Evolutionary conservation across 2,888 invertebrate genomes (phyloP).

Genomic region (Cheilosia impressa): DNA sequence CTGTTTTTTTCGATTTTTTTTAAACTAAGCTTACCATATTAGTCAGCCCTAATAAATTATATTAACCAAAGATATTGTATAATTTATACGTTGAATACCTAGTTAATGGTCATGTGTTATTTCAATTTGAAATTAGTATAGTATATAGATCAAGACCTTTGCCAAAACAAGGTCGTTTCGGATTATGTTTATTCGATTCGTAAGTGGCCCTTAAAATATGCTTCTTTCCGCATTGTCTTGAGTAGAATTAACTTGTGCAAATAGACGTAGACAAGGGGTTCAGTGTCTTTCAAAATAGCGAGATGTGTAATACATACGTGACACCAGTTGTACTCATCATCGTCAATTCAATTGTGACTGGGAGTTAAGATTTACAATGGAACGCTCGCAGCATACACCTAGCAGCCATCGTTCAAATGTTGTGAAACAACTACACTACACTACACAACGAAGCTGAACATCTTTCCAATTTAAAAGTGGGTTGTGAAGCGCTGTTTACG

Average conservation of each 20-base stretch:
- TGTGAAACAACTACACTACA: conserved; percentile 31
- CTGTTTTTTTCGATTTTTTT: background rate
- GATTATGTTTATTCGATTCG: background rate
- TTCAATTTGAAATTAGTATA: conserved; percentile 11
- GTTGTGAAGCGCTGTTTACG: conserved; percentile 25
- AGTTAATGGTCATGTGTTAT: conserved; percentile 1
- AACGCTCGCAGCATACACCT: background rate
- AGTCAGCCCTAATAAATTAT: conserved; percentile 41
- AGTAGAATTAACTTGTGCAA: conserved; percentile 3
- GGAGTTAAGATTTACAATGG: background rate
- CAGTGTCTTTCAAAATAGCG: background rate
- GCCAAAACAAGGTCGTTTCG: conserved; percentile 10
- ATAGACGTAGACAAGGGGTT: background rate
- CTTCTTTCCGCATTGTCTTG: conserved; percentile 21
- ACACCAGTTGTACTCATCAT: background rate
- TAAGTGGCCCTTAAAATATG: conserved; percentile 32
- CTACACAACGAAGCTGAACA: conserved; percentile 19
- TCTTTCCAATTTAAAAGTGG: conserved; percentile 40
- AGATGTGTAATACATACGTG: background rate
- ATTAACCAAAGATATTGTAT: conserved; percentile 22
- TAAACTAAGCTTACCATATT: conserved; percentile 20
- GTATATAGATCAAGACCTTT: conserved; percentile 36
- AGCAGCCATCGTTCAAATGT: conserved; percentile 7
- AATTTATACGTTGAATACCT: conserved; percentile 17
- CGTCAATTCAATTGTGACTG: background rate